Conservation (phyloP, 2,113 vertebrate species). For the Heterotis niloticus region DNA sequence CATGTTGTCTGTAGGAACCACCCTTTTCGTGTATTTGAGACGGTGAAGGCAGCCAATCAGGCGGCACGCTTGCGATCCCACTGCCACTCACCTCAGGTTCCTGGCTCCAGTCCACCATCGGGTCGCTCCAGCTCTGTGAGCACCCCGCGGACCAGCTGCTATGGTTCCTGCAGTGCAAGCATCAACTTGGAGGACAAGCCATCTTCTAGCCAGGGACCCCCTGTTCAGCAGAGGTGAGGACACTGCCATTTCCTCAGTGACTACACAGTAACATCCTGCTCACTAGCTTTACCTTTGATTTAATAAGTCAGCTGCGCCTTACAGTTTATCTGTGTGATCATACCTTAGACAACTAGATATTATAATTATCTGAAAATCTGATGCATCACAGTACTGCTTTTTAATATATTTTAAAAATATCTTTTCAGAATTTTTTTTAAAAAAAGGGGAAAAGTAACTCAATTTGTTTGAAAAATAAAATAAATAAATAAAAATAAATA, state of each 20-base stretch:
- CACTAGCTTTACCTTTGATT: no score
- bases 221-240: slow-evolving; percentile 56
- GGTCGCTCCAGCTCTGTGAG: slow-evolving; percentile 58
- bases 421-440: no score
- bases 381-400: no score
- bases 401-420: no score
- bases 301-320: no score
- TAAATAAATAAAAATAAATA: no score
- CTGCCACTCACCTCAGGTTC: slow-evolving; percentile 58
- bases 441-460: no score
- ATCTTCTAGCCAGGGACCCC: slow-evolving; percentile 28
- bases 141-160: slow-evolving; percentile 65
- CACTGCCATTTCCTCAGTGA: background rate
- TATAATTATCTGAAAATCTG: no score
- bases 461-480: no score
- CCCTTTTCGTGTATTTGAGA: slow-evolving; percentile 74
- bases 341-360: no score
- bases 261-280: background rate
- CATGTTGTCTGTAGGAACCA: slow-evolving; percentile 49
- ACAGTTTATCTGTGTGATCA: no score
- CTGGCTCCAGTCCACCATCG: slow-evolving; percentile 60
- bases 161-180: slow-evolving; percentile 57
- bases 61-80: slow-evolving; percentile 57
- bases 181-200: slow-evolving; percentile 56
- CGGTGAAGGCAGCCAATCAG: slow-evolving; percentile 70